Percentiles rank a stretch among this genome's conserved stretches.
Evolutionary conservation across 2,797 vertebrate species (phyloP).

Genomic region (Microctenopoma steveboyesi): DNA sequence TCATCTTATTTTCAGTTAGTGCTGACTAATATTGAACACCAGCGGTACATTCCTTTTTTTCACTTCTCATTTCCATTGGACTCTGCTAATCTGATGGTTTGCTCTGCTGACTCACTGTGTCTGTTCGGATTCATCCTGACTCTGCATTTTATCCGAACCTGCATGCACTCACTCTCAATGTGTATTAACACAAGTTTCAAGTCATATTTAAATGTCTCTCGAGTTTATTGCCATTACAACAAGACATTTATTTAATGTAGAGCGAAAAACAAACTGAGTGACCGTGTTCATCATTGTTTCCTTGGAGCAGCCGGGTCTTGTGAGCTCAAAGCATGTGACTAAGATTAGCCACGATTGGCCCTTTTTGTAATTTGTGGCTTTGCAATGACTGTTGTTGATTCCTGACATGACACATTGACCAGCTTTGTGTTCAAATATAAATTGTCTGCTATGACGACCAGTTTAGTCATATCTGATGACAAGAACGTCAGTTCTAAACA

Average conservation of each 20-base stretch:
- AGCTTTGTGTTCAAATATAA: background rate
- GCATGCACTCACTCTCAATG: background rate
- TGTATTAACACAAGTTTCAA: background rate
- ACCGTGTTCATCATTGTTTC: slow-evolving; percentile 1
- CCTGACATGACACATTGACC: background rate
- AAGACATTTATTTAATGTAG: slow-evolving; percentile 1
- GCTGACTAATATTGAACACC: slow-evolving; percentile 6
- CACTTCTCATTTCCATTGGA: slow-evolving; percentile 54
- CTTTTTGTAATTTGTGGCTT: slow-evolving; percentile 15
- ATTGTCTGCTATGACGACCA: background rate
- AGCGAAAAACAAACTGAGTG: background rate
- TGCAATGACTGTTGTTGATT: background rate
- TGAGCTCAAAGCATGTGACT: slow-evolving; percentile 50
- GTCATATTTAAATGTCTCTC: background rate
- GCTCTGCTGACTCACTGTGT: slow-evolving; percentile 35
- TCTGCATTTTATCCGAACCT: slow-evolving; percentile 3
- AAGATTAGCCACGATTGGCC: slow-evolving; percentile 33
- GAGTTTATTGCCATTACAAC: background rate
- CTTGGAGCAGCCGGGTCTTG: slow-evolving; percentile 1
- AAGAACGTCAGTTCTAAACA: too few relatives aligned
- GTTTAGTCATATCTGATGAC: background rate
- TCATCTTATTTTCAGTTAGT: slow-evolving; percentile 23
- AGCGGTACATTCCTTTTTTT: slow-evolving; percentile 30
- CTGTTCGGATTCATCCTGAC: slow-evolving; percentile 18
- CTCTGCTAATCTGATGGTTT: slow-evolving; percentile 22